A percentile compares a stretch with the other conserved stretches of the same genome.
Evolutionary conservation across 2,113 vertebrate genomes (phyloP).

Genomic region (Gobius niger): DNA sequence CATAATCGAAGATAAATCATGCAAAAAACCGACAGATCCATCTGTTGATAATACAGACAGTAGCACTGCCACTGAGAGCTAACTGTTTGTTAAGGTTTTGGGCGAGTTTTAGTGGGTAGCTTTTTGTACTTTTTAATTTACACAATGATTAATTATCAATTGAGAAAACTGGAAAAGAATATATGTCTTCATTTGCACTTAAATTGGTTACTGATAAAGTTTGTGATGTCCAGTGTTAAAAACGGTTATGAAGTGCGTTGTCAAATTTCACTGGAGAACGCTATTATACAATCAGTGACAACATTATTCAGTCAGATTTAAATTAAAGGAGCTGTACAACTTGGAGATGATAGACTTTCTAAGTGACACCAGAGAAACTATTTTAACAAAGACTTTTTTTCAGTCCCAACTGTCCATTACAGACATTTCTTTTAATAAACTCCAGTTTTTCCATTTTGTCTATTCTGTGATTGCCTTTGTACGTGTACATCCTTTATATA

Average conservation of each 20-base stretch:
- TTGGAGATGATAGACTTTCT: neutral
- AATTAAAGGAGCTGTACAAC: neutral
- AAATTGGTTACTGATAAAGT: constrained; percentile 4
- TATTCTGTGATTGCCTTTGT: neutral
- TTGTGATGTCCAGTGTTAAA: neutral
- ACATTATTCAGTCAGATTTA: neutral
- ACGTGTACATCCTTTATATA: too few species aligned
- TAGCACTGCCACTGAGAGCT: constrained; percentile 15
- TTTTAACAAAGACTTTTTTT: constrained; percentile 24
- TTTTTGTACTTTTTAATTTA: constrained; percentile 36
- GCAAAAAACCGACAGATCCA: constrained; percentile 1
- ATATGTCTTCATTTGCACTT: constrained; percentile 27
- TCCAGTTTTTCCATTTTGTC: constrained; percentile 39
- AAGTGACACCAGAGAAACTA: constrained; percentile 11
- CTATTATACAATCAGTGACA: neutral
- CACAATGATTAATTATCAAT: neutral
- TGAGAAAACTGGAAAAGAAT: constrained; percentile 8
- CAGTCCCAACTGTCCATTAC: constrained; percentile 6
- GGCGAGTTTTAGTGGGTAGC: constrained; percentile 20
- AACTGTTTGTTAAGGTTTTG: constrained; percentile 12
- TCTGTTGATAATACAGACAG: constrained; percentile 38
- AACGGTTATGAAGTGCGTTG: neutral
- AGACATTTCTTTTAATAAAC: constrained; percentile 60
- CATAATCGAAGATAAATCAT: constrained; percentile 5
- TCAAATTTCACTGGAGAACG: neutral